Percentiles rank a stretch among this genome's conserved stretches.
Evolutionary conservation across 2,113 vertebrate genomes (phyloP).

Genomic region (Struthio camelus): DNA sequence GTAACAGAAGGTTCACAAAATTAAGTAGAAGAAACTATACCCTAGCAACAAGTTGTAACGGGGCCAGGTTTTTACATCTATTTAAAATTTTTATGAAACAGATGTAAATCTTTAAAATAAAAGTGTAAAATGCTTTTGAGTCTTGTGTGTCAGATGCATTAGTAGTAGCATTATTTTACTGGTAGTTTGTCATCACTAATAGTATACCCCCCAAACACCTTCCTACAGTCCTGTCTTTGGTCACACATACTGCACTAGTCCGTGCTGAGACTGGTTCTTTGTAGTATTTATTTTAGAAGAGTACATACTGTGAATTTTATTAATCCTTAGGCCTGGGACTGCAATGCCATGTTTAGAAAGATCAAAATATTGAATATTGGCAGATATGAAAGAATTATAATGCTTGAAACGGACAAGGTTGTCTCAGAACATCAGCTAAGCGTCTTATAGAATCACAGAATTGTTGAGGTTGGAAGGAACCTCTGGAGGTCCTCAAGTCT

Average conservation of each 20-base stretch:
- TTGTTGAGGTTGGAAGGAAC: neutral
- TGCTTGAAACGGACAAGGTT: neutral
- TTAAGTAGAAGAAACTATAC: neutral
- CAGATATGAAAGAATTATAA: neutral
- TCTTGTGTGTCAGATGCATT: neutral
- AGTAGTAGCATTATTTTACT: neutral
- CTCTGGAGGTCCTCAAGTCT: neutral
- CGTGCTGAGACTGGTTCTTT: neutral
- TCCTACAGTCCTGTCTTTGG: neutral
- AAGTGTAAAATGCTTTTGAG: neutral
- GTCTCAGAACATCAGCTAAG: neutral
- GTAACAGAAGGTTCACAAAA: neutral
- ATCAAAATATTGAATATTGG: neutral
- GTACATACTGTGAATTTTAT: neutral
- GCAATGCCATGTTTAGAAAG: neutral
- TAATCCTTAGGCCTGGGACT: neutral
- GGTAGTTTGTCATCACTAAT: neutral
- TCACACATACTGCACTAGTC: neutral
- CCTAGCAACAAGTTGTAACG: neutral
- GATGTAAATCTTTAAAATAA: neutral
- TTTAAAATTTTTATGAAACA: neutral
- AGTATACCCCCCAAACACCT: neutral
- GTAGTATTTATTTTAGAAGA: neutral
- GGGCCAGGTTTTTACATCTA: neutral
- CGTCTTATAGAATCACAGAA: neutral